Percentiles rank a stretch among this genome's conserved stretches.
phyloP scores from a whole-genome alignment of 2,888 invertebrate species.

The Agriopis leucophaearia region DNA sequence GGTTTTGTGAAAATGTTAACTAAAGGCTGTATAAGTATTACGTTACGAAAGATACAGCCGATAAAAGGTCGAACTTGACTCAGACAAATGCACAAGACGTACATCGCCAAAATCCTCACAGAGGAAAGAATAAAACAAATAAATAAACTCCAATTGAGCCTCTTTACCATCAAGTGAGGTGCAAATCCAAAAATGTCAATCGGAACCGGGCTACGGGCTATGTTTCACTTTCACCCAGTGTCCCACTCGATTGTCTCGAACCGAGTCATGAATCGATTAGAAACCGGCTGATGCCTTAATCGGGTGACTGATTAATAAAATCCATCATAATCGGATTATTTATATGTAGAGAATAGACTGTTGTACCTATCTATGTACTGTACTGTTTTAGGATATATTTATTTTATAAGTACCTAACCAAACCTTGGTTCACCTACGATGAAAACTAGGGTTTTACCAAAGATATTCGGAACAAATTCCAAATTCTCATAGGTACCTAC shows the following conservation, averaged over 20 bases:
- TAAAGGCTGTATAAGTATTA: too few species aligned
- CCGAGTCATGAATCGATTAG: conserved; percentile 54
- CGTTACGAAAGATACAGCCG: too few species aligned
- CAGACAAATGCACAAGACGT: too few species aligned
- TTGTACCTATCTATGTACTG: conserved; percentile 11
- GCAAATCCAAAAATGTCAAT: conserved; percentile 54
- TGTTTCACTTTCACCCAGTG: conserved; percentile 61
- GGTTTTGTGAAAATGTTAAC: too few species aligned
- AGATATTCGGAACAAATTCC: too few species aligned
- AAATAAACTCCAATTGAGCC: background rate
- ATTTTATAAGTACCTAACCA: too few species aligned
- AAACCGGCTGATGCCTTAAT: conserved; percentile 43
- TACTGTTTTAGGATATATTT: conserved; percentile 5
- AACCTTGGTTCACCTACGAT: too few species aligned
- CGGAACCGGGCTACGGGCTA: conserved; percentile 60
- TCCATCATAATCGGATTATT: conserved; percentile 22
- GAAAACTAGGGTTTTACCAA: too few species aligned
- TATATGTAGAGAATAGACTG: background rate
- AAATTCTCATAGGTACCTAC: too few species aligned
- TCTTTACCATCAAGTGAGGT: conserved; percentile 40
- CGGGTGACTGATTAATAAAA: conserved; percentile 19
- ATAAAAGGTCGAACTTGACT: too few species aligned
- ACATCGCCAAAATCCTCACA: too few species aligned
- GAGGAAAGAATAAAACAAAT: too few species aligned
- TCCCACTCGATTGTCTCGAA: conserved; percentile 36